A percentile compares a stretch with the other conserved stretches of the same genome.
Evolutionary conservation across 2,113 vertebrate species (phyloP).

Genomic region (Anthoscopus minutus): DNA sequence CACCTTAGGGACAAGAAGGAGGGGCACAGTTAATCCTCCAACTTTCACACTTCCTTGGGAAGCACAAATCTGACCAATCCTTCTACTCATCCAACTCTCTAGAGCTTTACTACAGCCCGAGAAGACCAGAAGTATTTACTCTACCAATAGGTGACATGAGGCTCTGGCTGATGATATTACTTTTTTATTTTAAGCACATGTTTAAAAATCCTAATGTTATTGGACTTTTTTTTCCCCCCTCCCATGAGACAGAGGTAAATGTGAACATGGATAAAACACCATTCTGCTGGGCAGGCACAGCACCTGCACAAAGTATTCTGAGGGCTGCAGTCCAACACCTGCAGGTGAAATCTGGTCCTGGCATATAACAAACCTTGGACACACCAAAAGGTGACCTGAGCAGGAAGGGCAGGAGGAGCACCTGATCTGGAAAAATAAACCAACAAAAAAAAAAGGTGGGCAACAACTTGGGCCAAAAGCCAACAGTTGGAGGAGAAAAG

Average conservation of each 20-base stretch:
- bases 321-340: not conserved
- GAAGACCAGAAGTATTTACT: not conserved
- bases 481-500: not conserved
- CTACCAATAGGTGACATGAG: not conserved
- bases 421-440: not conserved
- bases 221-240: too few species aligned
- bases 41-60: not conserved
- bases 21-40: not conserved
- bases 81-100: not conserved
- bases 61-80: not conserved
- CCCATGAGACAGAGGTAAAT: not conserved
- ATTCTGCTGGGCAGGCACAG: not conserved
- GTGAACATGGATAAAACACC: not conserved
- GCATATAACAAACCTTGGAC: not conserved
- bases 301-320: not conserved
- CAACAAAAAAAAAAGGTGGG: not conserved
- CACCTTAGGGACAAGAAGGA: constrained; percentile 70
- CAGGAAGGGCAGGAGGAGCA: not conserved
- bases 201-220: not conserved
- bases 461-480: not conserved
- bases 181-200: not conserved
- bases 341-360: not conserved
- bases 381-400: not conserved
- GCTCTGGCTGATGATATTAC: not conserved
- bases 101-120: not conserved